Base-by-base conservation (phyloP, 2,797 vertebrate species). In the Tokudaia muenninki region DNA sequence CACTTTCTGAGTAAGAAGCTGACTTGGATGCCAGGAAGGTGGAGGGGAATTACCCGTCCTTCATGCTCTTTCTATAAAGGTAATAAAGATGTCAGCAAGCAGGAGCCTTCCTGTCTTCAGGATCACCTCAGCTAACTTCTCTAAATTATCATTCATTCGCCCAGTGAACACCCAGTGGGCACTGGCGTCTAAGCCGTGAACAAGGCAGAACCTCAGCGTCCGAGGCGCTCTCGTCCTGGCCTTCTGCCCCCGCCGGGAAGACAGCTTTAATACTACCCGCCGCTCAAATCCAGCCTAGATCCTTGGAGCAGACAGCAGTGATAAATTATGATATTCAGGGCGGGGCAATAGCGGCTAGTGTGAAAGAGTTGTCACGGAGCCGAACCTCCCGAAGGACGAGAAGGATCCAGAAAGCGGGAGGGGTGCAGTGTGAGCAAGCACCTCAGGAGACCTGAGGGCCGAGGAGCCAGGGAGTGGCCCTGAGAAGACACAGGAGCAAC, bases 111-210 rank as follows among this genome's bases (percentile, higher is more conserved):
- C 29, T 77, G 65, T 90, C 70, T 77, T 92, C 78, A 52, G 57
- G 84, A 88, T 75, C n/a, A 93, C 95, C 74, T 77, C 77, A 94
- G 77, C 72, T 96, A 94, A 80, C 61, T 55, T 96, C 61, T 70
- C 63, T 82, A 72, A 82, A 77, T 55, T 75, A 75, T 59, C 79
- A 55, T 77, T 79, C 70, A 55, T 77, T 87, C 65, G n/a, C 47
- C 92, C 90, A 95, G 63, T 31, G 34, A 93, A 88, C 90, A 83
- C 24, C 63, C 78, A 86, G 37, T 13, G 63, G 75, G 79, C 84
- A 44, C 17, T 67, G 26, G 24, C 67, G 75, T 77, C 47, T 29
- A 52, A 13, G 8, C 22, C 19, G 2, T 87, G 78, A 93, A 83
- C 29, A 83, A 83, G 72, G n/a, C 37, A 84, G 16, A 72, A 59